These are phyloP conservation scores for Eupithecia tripunctaria DNA, from an alignment of 2,888 invertebrate species.

Conservation along the genomic window DNA sequence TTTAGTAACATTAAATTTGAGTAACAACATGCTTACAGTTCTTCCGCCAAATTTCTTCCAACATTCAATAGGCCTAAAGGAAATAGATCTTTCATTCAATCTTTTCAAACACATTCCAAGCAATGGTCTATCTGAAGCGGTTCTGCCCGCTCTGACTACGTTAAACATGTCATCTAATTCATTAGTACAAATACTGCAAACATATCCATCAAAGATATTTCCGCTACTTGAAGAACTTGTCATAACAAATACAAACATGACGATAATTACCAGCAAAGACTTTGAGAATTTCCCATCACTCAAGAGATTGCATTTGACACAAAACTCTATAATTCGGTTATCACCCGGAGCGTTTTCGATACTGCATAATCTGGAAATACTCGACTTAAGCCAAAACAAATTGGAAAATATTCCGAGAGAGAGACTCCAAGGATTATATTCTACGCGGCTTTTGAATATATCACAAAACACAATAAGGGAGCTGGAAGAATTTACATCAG, in stretches of 20 bases:
- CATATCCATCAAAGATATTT: conserved; percentile 88
- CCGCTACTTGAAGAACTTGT: conserved; percentile 92
- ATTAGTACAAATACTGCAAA: conserved; percentile 89
- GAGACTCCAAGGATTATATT: conserved; percentile 90
- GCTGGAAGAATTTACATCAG: conserved; percentile 91
- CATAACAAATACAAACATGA: conserved; percentile 91
- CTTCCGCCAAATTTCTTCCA: conserved; percentile 93
- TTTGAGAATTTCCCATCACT: conserved; percentile 93
- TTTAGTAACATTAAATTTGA: conserved; percentile 89
- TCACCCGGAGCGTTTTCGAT: conserved; percentile 94
- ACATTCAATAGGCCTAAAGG: conserved; percentile 88
- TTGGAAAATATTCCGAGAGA: conserved; percentile 93
- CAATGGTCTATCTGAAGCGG: conserved; percentile 89
- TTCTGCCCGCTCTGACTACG: conserved; percentile 88
- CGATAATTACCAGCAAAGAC: conserved; percentile 92
- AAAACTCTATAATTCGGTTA: conserved; percentile 90
- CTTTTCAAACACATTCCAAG: conserved; percentile 91
- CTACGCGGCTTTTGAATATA: conserved; percentile 90
- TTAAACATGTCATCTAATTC: conserved; percentile 94
- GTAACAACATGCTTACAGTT: conserved; percentile 89
- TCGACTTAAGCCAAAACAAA: conserved; percentile 93
- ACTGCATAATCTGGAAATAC: conserved; percentile 88
- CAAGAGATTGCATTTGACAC: conserved; percentile 89
- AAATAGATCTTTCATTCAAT: conserved; percentile 91
- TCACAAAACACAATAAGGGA: conserved; percentile 93